Percentiles rank a stretch among this genome's conserved stretches.
Conservation (phyloP, 2,797 vertebrate species). For the Chaenodraco wilsoni region DNA sequence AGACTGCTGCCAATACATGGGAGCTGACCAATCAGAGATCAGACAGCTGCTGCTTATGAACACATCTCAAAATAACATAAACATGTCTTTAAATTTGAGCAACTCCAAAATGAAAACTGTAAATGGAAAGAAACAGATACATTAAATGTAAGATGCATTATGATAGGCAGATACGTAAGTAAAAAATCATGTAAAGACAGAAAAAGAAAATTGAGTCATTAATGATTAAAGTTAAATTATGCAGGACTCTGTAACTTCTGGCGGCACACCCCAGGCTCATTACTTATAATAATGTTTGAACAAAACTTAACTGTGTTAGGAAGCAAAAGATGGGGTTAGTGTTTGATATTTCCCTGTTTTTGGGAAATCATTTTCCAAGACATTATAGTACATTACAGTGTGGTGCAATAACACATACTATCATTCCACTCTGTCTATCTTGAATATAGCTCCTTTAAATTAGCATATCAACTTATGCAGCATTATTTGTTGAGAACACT, state of each 20-base stretch:
- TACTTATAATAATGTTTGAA: conserved; percentile 8
- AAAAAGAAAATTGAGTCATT: background rate
- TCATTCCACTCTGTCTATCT: conserved; percentile 24
- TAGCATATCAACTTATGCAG: conserved; percentile 12
- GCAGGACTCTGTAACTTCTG: background rate
- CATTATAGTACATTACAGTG: conserved; percentile 22
- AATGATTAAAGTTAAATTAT: background rate
- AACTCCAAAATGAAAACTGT: conserved; percentile 4
- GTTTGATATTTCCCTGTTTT: conserved; percentile 5
- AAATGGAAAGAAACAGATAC: background rate
- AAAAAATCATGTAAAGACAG: background rate
- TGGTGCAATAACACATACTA: conserved; percentile 22
- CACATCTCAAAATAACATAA: background rate
- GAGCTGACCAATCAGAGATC: background rate
- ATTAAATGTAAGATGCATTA: background rate
- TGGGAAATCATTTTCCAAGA: background rate
- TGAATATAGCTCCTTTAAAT: conserved; percentile 29
- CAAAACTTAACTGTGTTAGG: background rate
- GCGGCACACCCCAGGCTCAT: conserved; percentile 11
- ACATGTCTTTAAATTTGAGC: background rate
- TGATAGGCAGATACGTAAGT: background rate
- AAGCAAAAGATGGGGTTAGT: background rate
- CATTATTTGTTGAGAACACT: conserved; percentile 23
- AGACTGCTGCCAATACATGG: too few species aligned
- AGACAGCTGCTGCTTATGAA: background rate